Conservation (phyloP, 2,113 vertebrate species). For the Mormoops blainvillei region DNA sequence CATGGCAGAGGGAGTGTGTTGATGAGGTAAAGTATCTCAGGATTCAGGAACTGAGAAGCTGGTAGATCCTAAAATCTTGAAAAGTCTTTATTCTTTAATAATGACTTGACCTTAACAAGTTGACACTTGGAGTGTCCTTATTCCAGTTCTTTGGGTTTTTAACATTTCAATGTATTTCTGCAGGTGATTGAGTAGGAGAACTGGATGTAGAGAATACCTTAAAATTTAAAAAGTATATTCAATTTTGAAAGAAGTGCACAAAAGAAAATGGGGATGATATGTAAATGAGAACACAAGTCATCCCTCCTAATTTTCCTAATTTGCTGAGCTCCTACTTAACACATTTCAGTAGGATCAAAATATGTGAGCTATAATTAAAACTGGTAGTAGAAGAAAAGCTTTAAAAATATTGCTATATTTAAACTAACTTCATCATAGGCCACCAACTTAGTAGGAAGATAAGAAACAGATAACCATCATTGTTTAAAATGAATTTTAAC, state of each 20-base stretch:
- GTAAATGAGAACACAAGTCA: background rate
- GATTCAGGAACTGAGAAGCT: background rate
- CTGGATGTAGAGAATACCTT: background rate
- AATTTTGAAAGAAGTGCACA: background rate
- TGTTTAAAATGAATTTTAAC: background rate
- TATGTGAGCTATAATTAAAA: background rate
- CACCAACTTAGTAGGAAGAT: background rate
- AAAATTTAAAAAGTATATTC: background rate
- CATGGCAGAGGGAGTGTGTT: background rate
- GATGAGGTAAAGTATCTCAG: background rate
- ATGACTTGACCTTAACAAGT: background rate
- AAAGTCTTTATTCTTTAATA: background rate
- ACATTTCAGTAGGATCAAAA: background rate
- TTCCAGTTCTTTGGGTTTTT: background rate
- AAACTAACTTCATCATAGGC: background rate
- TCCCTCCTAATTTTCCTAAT: background rate
- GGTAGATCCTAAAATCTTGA: background rate
- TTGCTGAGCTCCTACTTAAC: background rate
- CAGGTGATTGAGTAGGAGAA: background rate
- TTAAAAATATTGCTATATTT: background rate
- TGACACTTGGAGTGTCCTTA: background rate
- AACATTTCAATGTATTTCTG: background rate
- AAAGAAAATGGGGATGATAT: background rate
- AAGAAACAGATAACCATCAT: background rate
- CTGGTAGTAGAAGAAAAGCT: background rate